Conservation (phyloP, 2,797 vertebrate genomes). For the Semaprochilodus insignis region DNA sequence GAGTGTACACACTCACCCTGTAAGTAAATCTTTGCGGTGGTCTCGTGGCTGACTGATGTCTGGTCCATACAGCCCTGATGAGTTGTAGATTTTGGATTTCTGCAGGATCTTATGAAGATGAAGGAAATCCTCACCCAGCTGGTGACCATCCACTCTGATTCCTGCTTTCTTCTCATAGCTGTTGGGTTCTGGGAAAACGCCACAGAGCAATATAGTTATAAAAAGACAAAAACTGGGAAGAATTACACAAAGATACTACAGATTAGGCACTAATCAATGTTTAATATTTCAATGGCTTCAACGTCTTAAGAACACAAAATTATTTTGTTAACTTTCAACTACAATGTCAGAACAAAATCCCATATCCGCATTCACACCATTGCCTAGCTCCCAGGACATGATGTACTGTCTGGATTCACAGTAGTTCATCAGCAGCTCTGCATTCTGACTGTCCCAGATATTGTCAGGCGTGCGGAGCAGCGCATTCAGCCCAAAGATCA, state of each 20-base stretch:
- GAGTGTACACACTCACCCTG: constrained; percentile 71
- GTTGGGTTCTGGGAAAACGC: constrained; percentile 86
- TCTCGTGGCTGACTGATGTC: constrained; percentile 86
- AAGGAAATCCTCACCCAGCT: constrained; percentile 89
- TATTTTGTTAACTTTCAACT: too few species aligned
- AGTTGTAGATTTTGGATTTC: constrained; percentile 75
- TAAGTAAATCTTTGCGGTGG: constrained; percentile 77
- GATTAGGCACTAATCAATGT: not conserved
- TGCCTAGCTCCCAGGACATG: constrained; percentile 95
- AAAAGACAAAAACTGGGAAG: not conserved
- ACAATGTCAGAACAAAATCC: not conserved
- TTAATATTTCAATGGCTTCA: not conserved
- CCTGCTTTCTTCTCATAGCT: constrained; percentile 92
- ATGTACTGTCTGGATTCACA: constrained; percentile 81
- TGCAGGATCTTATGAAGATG: constrained; percentile 81
- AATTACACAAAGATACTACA: not conserved
- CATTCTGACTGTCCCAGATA: constrained; percentile 89
- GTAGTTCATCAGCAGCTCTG: constrained; percentile 83
- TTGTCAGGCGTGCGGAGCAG: constrained; percentile 80
- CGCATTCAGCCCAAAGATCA: constrained; percentile 94
- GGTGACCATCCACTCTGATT: constrained; percentile 82
- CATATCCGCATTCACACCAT: constrained; percentile 78
- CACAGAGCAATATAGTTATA: not conserved
- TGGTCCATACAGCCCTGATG: constrained; percentile 85
- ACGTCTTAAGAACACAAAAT: not conserved